phyloP scores from a whole-genome alignment of 2,888 invertebrate genomes.

The Philereme vetulata region DNA sequence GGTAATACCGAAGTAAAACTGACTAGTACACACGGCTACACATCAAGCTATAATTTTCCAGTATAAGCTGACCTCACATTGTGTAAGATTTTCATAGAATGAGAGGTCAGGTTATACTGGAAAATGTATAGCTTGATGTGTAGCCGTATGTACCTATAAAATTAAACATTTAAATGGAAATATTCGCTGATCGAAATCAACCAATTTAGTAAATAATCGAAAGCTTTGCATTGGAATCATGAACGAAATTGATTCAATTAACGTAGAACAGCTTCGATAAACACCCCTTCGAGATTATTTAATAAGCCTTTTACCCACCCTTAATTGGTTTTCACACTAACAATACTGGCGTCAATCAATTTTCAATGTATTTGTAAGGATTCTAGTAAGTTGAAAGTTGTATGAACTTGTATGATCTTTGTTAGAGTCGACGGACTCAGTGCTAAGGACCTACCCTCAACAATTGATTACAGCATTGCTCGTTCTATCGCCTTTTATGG shows the following conservation, averaged over 20 bases:
- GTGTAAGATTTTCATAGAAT: too few relatives aligned
- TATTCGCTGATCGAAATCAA: conserved; percentile 21
- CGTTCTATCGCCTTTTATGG: neutral
- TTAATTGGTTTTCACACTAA: conserved; percentile 28
- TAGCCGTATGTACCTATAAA: neutral
- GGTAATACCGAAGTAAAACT: too few relatives aligned
- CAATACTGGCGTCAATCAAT: conserved; percentile 19
- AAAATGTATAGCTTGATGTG: too few relatives aligned
- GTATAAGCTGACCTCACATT: too few relatives aligned
- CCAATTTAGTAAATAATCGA: conserved; percentile 27
- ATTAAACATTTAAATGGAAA: conserved; percentile 8
- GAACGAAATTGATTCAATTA: conserved; percentile 31
- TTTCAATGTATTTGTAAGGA: conserved; percentile 32
- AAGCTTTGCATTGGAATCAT: conserved; percentile 21
- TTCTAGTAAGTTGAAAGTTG: conserved; percentile 24
- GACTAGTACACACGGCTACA: too few relatives aligned
- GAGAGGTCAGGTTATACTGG: too few relatives aligned
- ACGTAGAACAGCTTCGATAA: conserved; percentile 19
- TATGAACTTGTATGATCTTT: conserved; percentile 36
- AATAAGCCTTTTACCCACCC: conserved; percentile 25
- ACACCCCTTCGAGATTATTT: conserved; percentile 30
- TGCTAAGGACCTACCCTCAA: conserved; percentile 26
- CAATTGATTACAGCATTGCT: conserved; percentile 22
- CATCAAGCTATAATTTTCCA: too few relatives aligned
- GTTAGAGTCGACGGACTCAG: conserved; percentile 25